These are phyloP conservation scores for Drosophila sturtevanti DNA, from an alignment of 1,140 invertebrate species.

Conservation along the genomic window DNA sequence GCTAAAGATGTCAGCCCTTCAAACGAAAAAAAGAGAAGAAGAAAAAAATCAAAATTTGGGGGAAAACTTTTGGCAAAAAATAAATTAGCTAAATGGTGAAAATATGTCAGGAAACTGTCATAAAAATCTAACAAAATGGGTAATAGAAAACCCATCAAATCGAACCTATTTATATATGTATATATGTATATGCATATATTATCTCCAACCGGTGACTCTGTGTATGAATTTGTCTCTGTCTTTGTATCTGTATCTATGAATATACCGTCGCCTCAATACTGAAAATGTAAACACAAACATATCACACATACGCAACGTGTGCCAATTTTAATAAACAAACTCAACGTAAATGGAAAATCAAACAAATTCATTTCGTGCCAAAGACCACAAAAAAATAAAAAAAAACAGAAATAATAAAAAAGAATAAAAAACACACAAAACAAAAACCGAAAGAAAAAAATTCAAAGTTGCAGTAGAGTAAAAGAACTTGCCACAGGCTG, in stretches of 20 bases:
- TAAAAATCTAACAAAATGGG: slow-evolving; percentile 61
- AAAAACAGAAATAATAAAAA: slow-evolving; percentile 13
- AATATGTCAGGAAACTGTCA: slow-evolving; percentile 56
- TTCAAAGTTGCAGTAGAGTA: slow-evolving; percentile 54
- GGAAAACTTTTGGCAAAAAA: slow-evolving; percentile 24
- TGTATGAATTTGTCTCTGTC: neutral
- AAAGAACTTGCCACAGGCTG: slow-evolving; percentile 61
- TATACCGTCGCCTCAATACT: slow-evolving; percentile 9
- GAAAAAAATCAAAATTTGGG: neutral
- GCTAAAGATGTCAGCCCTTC: neutral
- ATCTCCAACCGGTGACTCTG: neutral
- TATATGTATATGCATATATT: neutral
- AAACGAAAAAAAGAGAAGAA: slow-evolving; percentile 1
- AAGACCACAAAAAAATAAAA: slow-evolving; percentile 16
- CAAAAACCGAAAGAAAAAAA: slow-evolving; percentile 30
- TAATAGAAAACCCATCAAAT: slow-evolving; percentile 69
- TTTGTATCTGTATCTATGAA: neutral
- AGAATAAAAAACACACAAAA: slow-evolving; percentile 27
- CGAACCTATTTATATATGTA: slow-evolving; percentile 17
- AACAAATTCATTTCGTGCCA: slow-evolving; percentile 59
- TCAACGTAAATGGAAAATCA: slow-evolving; percentile 77
- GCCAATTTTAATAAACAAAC: slow-evolving; percentile 79
- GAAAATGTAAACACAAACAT: slow-evolving; percentile 58
- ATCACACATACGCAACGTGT: slow-evolving; percentile 74
- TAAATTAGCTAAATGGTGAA: slow-evolving; percentile 50